Evolutionary conservation across 2,888 invertebrate genomes (phyloP).

Genomic region (Eustalomyia histrio): DNA sequence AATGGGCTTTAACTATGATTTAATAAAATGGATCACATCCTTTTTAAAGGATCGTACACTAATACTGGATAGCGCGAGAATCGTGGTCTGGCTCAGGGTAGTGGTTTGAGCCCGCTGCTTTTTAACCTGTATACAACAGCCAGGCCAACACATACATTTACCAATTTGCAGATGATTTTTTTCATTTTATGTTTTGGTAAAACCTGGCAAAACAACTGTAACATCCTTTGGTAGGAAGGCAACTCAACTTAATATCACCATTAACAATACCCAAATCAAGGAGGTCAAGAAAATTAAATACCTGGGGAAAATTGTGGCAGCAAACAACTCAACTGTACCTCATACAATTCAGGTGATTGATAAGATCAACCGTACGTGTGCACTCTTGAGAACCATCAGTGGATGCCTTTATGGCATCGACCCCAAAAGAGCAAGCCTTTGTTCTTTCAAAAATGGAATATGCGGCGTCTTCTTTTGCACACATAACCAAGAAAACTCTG

Average conservation of each 20-base stretch:
- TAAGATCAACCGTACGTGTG: background rate
- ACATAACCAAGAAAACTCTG: background rate
- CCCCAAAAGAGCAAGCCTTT: background rate
- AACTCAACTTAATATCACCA: too few species aligned
- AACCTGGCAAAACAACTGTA: background rate
- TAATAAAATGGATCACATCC: background rate
- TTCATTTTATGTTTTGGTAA: background rate
- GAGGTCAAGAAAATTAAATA: too few species aligned
- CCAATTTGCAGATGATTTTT: conserved; percentile 46
- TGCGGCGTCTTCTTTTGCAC: too few species aligned
- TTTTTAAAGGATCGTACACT: background rate
- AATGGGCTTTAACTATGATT: too few species aligned
- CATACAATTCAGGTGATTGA: background rate
- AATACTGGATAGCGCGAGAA: background rate
- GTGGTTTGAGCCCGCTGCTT: background rate
- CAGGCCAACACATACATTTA: background rate
- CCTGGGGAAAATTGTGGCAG: background rate
- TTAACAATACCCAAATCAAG: too few species aligned
- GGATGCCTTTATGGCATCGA: background rate
- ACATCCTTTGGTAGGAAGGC: too few species aligned
- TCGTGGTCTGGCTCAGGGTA: conserved; percentile 17
- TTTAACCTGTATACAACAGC: conserved; percentile 29
- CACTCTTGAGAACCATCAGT: background rate
- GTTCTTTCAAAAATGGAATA: conserved; percentile 1
- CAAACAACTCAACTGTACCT: background rate